Evolutionary conservation across 2,113 vertebrate species (phyloP).

Genomic region (Ramphastos sulfuratus): DNA sequence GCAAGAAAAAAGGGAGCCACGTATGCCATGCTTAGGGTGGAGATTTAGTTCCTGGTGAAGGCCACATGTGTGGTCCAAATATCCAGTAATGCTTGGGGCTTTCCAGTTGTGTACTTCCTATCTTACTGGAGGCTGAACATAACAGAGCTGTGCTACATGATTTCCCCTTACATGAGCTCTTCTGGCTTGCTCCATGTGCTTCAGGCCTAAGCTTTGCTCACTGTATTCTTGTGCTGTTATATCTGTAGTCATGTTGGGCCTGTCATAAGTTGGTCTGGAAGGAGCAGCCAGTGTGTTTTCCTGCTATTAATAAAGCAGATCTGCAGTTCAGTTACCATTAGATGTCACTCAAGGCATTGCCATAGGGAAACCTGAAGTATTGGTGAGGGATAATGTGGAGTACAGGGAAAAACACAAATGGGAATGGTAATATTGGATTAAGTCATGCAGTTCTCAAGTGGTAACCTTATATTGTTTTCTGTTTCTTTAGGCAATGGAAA

Average conservation of each 20-base stretch:
- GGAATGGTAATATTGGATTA: neutral
- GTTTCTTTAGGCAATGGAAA: constrained; percentile 86
- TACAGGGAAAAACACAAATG: neutral
- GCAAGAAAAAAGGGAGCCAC: neutral
- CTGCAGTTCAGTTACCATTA: neutral
- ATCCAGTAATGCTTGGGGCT: neutral
- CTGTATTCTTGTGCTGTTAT: neutral
- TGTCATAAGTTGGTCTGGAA: neutral
- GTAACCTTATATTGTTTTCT: constrained; percentile 34
- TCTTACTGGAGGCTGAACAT: neutral
- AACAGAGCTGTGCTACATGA: neutral
- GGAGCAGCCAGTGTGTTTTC: neutral
- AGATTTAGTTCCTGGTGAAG: neutral
- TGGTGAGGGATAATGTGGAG: neutral
- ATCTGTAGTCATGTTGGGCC: neutral
- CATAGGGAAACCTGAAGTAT: neutral
- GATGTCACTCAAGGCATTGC: neutral
- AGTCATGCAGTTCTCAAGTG: neutral
- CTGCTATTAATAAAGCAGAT: too few relatives aligned
- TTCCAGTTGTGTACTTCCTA: neutral
- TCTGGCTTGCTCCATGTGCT: neutral
- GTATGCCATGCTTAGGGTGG: neutral
- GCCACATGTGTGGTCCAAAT: neutral
- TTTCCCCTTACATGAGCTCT: neutral
- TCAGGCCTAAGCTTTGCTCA: neutral